Percentiles rank a stretch among this genome's conserved stretches.
phyloP scores from a whole-genome alignment of 2,888 invertebrate species.

The Lycocerus yunnanus region DNA sequence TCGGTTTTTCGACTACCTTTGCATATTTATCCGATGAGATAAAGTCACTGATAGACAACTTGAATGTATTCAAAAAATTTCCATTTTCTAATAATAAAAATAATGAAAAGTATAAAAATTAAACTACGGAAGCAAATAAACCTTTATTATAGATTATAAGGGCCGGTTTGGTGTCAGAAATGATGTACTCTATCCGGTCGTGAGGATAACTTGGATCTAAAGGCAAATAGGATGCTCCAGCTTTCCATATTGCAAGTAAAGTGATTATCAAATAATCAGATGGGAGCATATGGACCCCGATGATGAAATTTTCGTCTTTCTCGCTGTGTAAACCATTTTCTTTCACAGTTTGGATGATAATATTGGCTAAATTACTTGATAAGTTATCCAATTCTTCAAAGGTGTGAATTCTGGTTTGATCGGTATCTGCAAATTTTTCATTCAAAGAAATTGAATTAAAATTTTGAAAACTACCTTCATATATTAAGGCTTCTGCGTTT shows the following conservation, averaged over 20 bases:
- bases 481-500: background rate
- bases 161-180: constrained; percentile 74
- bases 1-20: constrained; percentile 51
- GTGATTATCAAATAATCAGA: constrained; percentile 69
- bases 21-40: constrained; percentile 38
- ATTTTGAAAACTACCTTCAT: background rate
- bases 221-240: constrained; percentile 83
- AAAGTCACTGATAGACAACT: constrained; percentile 58
- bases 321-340: constrained; percentile 56
- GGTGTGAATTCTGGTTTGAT: constrained; percentile 46
- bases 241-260: constrained; percentile 76
- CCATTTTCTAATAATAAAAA: background rate
- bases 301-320: constrained; percentile 70
- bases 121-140: constrained; percentile 39
- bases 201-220: constrained; percentile 75
- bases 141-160: constrained; percentile 70
- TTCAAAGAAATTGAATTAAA: background rate
- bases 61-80: constrained; percentile 41
- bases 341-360: constrained; percentile 56
- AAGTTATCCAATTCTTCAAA: constrained; percentile 62
- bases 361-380: constrained; percentile 63
- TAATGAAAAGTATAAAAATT: background rate
- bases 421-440: constrained; percentile 40
- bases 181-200: constrained; percentile 74
- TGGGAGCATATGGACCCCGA: constrained; percentile 81